Conservation (phyloP, 2,113 vertebrate species). For the Riparia riparia region DNA sequence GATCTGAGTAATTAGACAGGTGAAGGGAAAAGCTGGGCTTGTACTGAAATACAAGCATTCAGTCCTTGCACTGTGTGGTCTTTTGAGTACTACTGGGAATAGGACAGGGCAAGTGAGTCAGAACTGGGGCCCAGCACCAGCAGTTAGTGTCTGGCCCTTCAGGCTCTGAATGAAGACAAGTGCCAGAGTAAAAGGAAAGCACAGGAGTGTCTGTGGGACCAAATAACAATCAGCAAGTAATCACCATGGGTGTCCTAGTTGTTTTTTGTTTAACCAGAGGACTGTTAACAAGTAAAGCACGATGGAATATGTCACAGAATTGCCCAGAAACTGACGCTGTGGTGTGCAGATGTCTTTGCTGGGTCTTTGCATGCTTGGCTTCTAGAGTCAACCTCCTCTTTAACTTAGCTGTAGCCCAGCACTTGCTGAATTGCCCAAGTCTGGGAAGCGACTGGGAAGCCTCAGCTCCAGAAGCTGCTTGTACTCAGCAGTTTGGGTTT, state of each 20-base stretch:
- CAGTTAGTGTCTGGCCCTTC: background rate
- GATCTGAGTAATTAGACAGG: background rate
- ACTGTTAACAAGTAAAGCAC: background rate
- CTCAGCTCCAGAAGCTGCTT: background rate
- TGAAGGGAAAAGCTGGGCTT: background rate
- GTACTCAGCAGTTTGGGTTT: background rate
- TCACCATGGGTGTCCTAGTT: accelerated
- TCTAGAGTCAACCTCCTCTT: background rate
- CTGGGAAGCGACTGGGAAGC: background rate
- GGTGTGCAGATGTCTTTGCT: background rate
- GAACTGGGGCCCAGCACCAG: background rate
- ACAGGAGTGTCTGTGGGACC: background rate
- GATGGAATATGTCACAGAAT: background rate
- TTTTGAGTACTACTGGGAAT: background rate
- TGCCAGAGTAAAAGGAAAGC: background rate
- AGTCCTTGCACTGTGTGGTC: background rate
- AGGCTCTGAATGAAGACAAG: background rate
- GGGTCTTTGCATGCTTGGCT: background rate
- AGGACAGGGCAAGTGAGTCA: background rate
- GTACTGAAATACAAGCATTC: background rate
- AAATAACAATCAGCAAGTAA: background rate
- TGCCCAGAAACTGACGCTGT: background rate
- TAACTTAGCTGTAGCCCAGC: background rate
- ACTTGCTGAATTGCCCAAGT: background rate
- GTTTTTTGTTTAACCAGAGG: background rate